Conservation (phyloP, 1,140 invertebrate species). For the Plutomurus gul region DNA sequence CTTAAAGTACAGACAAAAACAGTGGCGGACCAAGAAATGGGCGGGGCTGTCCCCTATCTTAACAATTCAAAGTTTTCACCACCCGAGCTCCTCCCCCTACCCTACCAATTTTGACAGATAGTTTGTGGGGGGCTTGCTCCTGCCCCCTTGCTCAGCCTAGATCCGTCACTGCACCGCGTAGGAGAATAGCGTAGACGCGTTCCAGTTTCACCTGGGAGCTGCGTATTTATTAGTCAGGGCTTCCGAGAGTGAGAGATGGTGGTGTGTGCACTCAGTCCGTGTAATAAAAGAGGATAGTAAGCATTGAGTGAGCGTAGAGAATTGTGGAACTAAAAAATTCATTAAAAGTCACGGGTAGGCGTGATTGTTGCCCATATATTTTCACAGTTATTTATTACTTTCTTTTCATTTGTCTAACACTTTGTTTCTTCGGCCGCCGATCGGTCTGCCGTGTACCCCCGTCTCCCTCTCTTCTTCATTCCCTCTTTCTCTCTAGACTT, state of each 20-base stretch:
- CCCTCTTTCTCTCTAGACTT: background rate
- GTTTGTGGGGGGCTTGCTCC: no score
- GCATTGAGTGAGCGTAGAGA: background rate
- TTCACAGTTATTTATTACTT: conserved; percentile 42
- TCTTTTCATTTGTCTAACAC: conserved; percentile 31
- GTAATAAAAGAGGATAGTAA: background rate
- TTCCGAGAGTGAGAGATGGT: background rate
- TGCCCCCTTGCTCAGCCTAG: no score
- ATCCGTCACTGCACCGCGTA: no score
- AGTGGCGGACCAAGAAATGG: background rate
- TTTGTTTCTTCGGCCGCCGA: background rate
- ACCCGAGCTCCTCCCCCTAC: no score
- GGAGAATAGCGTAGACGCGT: no score
- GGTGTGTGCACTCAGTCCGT: background rate
- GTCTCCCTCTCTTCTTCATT: background rate
- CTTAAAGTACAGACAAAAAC: background rate
- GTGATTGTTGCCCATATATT: conserved; percentile 45
- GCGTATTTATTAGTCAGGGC: no score
- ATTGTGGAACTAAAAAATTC: conserved; percentile 23
- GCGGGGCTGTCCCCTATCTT: no score
- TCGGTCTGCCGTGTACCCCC: background rate
- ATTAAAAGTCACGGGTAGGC: conserved; percentile 38
- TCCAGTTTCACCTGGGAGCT: no score
- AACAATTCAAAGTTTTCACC: no score
- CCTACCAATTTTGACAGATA: no score